Conservation (phyloP, 2,113 vertebrate genomes). For the Mesitornis unicolor region DNA sequence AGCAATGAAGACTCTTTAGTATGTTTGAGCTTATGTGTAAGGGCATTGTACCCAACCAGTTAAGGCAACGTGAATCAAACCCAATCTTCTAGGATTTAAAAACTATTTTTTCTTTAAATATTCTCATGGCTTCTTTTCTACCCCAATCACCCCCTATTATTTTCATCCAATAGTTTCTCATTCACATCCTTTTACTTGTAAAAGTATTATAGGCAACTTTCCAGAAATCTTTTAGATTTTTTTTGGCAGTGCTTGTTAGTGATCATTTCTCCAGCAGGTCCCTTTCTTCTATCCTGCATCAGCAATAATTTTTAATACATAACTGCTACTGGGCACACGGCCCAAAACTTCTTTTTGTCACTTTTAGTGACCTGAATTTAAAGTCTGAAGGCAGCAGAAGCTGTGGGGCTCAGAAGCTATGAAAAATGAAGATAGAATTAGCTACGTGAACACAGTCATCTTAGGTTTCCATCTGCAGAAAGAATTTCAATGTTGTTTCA, state of each 20-base stretch:
- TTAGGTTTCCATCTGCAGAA: not conserved
- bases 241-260: not conserved
- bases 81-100: not conserved
- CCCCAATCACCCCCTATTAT: accelerated
- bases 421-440: not conserved
- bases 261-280: not conserved
- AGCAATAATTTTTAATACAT: not conserved
- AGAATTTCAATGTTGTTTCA: not conserved
- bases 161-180: not conserved
- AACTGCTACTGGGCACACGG: not conserved
- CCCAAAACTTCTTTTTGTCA: not conserved
- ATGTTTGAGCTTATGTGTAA: not conserved
- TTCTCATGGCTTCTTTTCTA: not conserved
- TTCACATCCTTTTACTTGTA: not conserved
- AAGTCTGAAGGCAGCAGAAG: not conserved
- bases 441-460: not conserved
- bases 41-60: not conserved
- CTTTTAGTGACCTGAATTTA: not conserved
- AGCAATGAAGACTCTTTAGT: not conserved
- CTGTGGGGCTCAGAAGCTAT: not conserved
- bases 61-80: not conserved
- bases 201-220: not conserved
- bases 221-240: not conserved
- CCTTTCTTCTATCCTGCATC: not conserved
- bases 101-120: not conserved